These are phyloP conservation scores for Ganaspis sp. DNA, from an alignment of 1,140 invertebrate genomes.

Conservation along the genomic window DNA sequence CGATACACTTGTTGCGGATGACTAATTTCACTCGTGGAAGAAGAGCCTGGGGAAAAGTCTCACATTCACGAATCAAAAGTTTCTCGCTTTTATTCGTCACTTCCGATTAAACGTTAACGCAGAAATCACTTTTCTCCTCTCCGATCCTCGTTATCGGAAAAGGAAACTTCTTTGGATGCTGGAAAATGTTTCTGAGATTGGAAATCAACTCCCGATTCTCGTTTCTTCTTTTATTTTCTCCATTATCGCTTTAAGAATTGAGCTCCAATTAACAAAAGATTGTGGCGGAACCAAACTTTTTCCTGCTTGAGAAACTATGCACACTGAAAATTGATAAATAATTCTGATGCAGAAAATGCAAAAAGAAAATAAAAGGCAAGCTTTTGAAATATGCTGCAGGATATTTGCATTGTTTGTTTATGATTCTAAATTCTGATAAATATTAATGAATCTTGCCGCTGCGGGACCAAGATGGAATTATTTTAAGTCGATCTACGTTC, in stretches of 20 bases:
- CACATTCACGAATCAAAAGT: conserved; percentile 18
- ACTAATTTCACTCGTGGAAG: conserved; percentile 37
- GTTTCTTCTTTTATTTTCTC: not conserved
- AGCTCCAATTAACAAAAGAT: conserved; percentile 7
- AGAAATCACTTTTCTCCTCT: conserved; percentile 22
- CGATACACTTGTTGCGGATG: conserved; percentile 51
- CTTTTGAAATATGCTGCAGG: not conserved
- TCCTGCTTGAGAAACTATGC: not conserved
- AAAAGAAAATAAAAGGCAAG: not conserved
- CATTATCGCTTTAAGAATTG: conserved; percentile 36
- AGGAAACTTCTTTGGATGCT: conserved; percentile 31
- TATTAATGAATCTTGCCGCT: not conserved
- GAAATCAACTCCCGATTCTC: conserved; percentile 2
- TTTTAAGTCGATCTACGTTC: not conserved
- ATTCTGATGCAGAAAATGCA: not conserved
- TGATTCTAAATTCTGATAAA: not conserved
- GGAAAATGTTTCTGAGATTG: conserved; percentile 18
- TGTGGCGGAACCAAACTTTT: not conserved
- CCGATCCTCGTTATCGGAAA: not conserved
- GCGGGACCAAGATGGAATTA: not conserved
- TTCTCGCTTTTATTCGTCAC: conserved; percentile 28
- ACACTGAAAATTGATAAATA: not conserved
- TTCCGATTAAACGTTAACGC: conserved; percentile 32
- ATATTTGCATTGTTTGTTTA: not conserved
- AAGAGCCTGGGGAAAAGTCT: not conserved